phyloP scores from a whole-genome alignment of 1,140 invertebrate genomes.

The Lethocerus indicus region DNA sequence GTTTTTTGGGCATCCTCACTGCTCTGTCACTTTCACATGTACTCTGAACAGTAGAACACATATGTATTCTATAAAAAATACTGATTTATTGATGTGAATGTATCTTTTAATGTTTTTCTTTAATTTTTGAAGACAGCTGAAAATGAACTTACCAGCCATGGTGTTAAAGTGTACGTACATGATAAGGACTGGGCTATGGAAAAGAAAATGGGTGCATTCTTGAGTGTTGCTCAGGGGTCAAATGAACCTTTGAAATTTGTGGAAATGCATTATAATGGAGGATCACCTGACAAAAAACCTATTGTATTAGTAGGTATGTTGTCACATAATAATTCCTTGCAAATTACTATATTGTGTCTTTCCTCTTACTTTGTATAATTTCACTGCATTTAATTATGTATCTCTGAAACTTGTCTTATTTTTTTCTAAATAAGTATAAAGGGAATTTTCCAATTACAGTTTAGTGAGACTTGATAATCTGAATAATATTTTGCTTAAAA shows the following conservation, averaged over 20 bases:
- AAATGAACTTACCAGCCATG: slow-evolving; percentile 15
- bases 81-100: not conserved
- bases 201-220: slow-evolving; percentile 37
- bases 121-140: slow-evolving; percentile 22
- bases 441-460: too few species aligned
- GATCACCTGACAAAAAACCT: slow-evolving; percentile 20
- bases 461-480: too few species aligned
- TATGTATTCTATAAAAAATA: too few species aligned
- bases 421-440: not conserved
- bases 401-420: too few species aligned
- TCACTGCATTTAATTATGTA: too few species aligned
- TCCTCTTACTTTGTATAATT: too few species aligned
- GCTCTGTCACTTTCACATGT: too few species aligned
- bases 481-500: too few species aligned
- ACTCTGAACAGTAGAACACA: too few species aligned
- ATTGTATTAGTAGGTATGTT: slow-evolving; percentile 25
- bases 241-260: slow-evolving; percentile 34
- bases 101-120: slow-evolving; percentile 1
- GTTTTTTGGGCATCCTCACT: too few species aligned
- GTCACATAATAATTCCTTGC: too few species aligned
- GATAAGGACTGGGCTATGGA: slow-evolving; percentile 33
- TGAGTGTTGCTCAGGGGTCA: slow-evolving; percentile 36
- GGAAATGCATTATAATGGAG: slow-evolving; percentile 28
- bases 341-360: too few species aligned
- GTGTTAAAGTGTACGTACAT: slow-evolving; percentile 23